Percentiles rank a stretch among this genome's conserved stretches.
These are phyloP conservation scores for Podarcis raffonei DNA, from an alignment of 2,113 vertebrate genomes.

Conservation along the genomic window DNA sequence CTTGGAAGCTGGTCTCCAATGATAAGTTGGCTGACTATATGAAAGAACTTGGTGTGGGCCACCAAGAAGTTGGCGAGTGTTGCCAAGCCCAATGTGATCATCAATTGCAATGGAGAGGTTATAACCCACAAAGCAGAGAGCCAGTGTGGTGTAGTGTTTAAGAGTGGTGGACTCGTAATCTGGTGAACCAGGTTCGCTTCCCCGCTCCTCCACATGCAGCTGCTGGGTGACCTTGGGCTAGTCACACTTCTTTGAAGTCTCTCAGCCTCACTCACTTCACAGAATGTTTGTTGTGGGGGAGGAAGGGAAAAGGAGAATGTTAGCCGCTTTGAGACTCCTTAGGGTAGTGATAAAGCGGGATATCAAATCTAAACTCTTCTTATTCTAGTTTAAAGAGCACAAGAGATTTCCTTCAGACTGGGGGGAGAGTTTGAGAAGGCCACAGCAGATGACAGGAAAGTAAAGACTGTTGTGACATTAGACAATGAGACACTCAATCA, in stretches of 20 bases:
- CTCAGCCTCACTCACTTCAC: too few relatives aligned
- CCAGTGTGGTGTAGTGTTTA: too few relatives aligned
- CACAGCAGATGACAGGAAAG: slow-evolving; percentile 83
- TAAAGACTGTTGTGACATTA: slow-evolving; percentile 86
- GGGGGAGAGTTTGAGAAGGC: slow-evolving; percentile 81
- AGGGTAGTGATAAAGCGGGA: too few relatives aligned
- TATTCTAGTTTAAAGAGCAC: slow-evolving; percentile 76
- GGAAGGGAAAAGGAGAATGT: too few relatives aligned
- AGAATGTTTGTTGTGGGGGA: too few relatives aligned
- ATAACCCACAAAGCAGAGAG: slow-evolving; percentile 79
- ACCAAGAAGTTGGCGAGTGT: slow-evolving; percentile 80
- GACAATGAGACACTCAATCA: slow-evolving; percentile 85
- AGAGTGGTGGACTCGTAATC: too few relatives aligned
- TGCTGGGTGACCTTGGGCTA: too few relatives aligned
- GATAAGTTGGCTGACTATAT: slow-evolving; percentile 94
- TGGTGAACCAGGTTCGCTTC: too few relatives aligned
- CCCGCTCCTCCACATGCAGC: too few relatives aligned
- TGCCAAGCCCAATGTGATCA: slow-evolving; percentile 78
- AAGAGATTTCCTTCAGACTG: slow-evolving; percentile 76
- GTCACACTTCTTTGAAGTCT: too few relatives aligned
- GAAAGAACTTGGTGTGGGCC: slow-evolving; percentile 86
- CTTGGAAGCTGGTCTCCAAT: slow-evolving; percentile 88
- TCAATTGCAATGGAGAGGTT: slow-evolving; percentile 69
- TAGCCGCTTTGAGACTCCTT: too few relatives aligned
- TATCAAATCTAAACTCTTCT: too few relatives aligned